Base-by-base conservation (phyloP, 1,140 invertebrate genomes). In the Nilaparvata lugens region DNA sequence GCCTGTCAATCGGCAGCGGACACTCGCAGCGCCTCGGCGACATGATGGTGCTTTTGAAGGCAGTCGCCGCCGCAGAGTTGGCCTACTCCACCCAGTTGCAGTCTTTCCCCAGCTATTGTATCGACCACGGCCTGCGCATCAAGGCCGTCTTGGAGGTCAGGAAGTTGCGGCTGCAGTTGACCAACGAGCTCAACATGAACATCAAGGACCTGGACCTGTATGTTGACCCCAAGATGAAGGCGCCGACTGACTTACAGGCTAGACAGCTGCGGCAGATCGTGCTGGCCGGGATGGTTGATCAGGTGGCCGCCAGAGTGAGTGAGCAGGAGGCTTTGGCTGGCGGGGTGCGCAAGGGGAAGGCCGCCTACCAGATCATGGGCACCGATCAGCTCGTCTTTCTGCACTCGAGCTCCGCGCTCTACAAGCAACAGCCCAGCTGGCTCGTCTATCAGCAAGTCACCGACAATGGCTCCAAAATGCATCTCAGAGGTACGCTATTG, bases 391-490 rank as follows among this genome's bases (percentile, higher is more conserved):
- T 89, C 4, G 91, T 96, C 0, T 95, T 91, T 67, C 82, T 98
- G 62, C 93, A 97, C 70, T 86, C 86, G 0, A 78, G 81, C 0
- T 95, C 91, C 13, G 88, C 94, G 14, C 74, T 98, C 0, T 79
- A 79, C 16, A 83, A 82, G 69, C 76, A 78, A 0, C 75, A 81
- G 62, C 93, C 94, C 0, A 86, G 95, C 64, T 98, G 87, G 86
- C 82, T 99, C 13, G 81, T 97, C 21, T 99, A 94, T 74, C 95
- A 98, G 75, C 92, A 98, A 73, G 77, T 97, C 24, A 91, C 91
- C 65, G 92, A 98, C 73, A 84, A 85, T 0, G 81, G 80, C 61
- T 35, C 31, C 9, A 93, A 89, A 73, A 86, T 90, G 72, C 92
- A 91, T 64, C 91, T 97, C 80, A 82, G 91, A 72, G 90, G 70